phyloP scores from a whole-genome alignment of 2,888 invertebrate species.

The Gandaritis pyraliata region DNA sequence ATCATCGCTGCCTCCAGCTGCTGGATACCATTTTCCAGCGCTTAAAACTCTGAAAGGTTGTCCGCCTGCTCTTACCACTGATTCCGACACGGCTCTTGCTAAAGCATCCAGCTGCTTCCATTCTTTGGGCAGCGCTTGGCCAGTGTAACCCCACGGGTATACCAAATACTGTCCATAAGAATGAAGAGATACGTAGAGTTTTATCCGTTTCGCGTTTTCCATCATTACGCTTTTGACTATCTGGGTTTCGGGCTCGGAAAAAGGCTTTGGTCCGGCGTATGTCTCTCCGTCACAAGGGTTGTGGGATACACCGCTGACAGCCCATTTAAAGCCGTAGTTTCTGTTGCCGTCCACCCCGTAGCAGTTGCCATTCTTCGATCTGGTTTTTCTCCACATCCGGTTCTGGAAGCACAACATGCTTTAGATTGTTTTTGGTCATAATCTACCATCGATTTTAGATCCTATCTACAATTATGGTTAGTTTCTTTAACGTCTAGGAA shows the following conservation, averaged over 20 bases:
- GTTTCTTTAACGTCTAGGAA: too few relatives aligned
- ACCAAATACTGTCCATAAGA: constrained; percentile 87
- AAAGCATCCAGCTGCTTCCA: constrained; percentile 74
- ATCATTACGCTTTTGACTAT: constrained; percentile 83
- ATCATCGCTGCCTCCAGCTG: constrained; percentile 87
- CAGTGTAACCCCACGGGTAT: constrained; percentile 87
- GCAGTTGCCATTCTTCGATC: constrained; percentile 76
- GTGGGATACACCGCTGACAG: constrained; percentile 85
- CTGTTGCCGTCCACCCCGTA: constrained; percentile 88
- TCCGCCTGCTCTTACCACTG: constrained; percentile 74
- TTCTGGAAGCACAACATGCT: constrained; percentile 67
- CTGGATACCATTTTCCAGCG: constrained; percentile 84
- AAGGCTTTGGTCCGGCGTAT: constrained; percentile 84
- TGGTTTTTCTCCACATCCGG: constrained; percentile 87
- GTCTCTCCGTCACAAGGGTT: constrained; percentile 84
- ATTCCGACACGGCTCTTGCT: constrained; percentile 67
- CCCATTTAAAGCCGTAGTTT: constrained; percentile 89
- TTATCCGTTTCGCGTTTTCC: constrained; percentile 75
- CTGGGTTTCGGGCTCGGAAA: constrained; percentile 86
- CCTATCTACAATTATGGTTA: too few relatives aligned
- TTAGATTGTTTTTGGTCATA: background rate
- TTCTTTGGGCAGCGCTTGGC: constrained; percentile 72
- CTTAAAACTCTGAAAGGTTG: constrained; percentile 73
- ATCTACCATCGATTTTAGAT: background rate
- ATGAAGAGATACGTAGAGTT: constrained; percentile 88